Evolutionary conservation across 2,113 vertebrate genomes (phyloP), one percentile per base, ranked within the genome.

Genomic region (Procavia capensis): DNA sequence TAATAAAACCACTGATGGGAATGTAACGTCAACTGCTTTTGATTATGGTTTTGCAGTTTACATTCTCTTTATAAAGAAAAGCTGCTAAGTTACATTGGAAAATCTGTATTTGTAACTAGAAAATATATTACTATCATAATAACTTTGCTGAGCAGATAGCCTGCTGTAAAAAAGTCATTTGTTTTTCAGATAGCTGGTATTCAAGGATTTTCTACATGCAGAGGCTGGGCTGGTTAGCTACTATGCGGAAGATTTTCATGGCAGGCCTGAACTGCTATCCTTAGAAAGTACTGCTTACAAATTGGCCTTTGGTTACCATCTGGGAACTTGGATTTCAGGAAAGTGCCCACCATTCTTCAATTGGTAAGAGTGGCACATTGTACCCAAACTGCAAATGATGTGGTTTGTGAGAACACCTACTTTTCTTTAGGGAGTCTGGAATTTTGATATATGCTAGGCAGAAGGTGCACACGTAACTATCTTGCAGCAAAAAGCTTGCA

Each of bases 31-130:
- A 94, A 43, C 95, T 74, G 25, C 93, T 95, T 92, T 66, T 91
- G 91, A 74, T 80, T 91, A 54, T 79, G 39, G 11, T 25, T 78
- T 93, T 96, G 88, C 25, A 86, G 47, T 80, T 91, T 95, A 83
- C 61, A 75, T 96, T 93, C 31, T 34, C 25, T 87, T 92, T 50
- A 75, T 92, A 90, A 96, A 79, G 75, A 83, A 89, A 93, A 45
- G 20, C 47, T 95, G 61, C 54, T 57, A 83, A 87, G 75, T 79
- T 89, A 54, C 31, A 84, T 47, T 39, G n/a, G 54, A 59, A 95
- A 91, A 87, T 94, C 39, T 39, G 8, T 81, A 91, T 91, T 45
- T 57, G 6, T 79, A 93, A 79, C n/a, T 9, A 50, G 68, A 72
- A 95, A 93, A 88, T 81, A 81, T 78, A 82, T 76, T 74, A 43